Conservation (phyloP, 2,888 invertebrate genomes). For the Bombylius discolor region DNA sequence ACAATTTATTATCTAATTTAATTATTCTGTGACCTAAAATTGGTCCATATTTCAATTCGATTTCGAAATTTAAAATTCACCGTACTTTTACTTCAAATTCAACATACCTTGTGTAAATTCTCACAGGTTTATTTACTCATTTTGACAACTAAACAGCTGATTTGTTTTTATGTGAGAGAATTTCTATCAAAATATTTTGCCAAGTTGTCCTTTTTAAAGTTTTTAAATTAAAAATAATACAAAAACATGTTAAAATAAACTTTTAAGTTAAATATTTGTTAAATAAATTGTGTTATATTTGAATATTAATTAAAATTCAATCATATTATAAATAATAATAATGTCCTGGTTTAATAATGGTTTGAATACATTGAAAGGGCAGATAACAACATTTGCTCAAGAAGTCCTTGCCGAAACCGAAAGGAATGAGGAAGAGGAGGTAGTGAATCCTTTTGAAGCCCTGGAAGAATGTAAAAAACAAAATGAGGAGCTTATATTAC, state of each 20-base stretch:
- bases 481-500: slow-evolving; percentile 33
- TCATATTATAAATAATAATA: slow-evolving; percentile 1
- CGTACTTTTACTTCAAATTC: no score
- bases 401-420: slow-evolving; percentile 66
- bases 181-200: slow-evolving; percentile 9
- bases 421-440: slow-evolving; percentile 38
- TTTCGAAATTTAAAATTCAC: no score
- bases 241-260: no score
- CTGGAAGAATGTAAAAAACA: slow-evolving; percentile 28
- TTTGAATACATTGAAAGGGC: slow-evolving; percentile 43
- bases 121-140: no score
- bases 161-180: background rate
- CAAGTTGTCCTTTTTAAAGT: slow-evolving; percentile 10
- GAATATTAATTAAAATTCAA: background rate
- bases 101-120: no score
- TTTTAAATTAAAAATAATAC: background rate
- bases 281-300: no score
- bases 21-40: no score
- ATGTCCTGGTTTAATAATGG: slow-evolving; percentile 57
- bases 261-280: no score
- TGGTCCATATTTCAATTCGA: no score
- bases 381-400: slow-evolving; percentile 75
- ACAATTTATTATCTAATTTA: no score
- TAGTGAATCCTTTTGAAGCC: slow-evolving; percentile 18
- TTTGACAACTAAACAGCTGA: slow-evolving; percentile 8